Evolutionary conservation across 1,140 invertebrate species (phyloP), one percentile per base, ranked within the genome.

Genomic region (Drosophila nigromelanica): DNA sequence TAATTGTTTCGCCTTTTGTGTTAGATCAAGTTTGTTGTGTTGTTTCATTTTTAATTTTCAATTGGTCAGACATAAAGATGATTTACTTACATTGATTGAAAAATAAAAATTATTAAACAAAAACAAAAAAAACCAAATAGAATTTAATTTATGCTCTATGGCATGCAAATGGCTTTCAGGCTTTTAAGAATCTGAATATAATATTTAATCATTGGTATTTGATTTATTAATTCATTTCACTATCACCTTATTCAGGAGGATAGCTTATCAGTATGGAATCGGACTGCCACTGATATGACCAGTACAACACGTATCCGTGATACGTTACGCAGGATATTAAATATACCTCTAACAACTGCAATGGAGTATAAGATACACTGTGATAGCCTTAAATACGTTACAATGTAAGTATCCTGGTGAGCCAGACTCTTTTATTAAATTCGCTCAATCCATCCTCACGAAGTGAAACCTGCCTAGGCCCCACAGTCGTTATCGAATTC

Each of bases 341-440:
- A 99, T 93, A 95, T 99, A 91, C 98, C 98, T 70, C 93, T 95
- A 48, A 97, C 96, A 93, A 96, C 97, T 68, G 95, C 97, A 82
- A 96, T 99, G 94, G 98, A 99, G 93, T 99, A 99, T 94, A 99
- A 99, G 94, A 96, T 95, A 89, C 97, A 98, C 87, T 97, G 95
- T 92, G 95, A 97, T 89, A 96, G 95, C 92, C 93, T 97, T 72
- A 96, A 96, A 94, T 94, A 93, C 91, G 92, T 93, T 91, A 90
- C 90, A 91, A 91, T 89, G 90, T 91, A 80, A 91, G 90, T 90
- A 80, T 45, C 33, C 8, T 35, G 33, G 2, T 10, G 1, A 10
- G 33, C 37, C n/a, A 51, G 21, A 24, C 21, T 11, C 10, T 3
- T 45, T 21, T 7, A 8, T 18, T 21, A 0, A 10, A 15, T 37